A percentile compares a stretch with the other conserved stretches of the same genome.
phyloP scores from a whole-genome alignment of 64 coral and sea anemone genomes.

The Hydrozoanthus tunicans region DNA sequence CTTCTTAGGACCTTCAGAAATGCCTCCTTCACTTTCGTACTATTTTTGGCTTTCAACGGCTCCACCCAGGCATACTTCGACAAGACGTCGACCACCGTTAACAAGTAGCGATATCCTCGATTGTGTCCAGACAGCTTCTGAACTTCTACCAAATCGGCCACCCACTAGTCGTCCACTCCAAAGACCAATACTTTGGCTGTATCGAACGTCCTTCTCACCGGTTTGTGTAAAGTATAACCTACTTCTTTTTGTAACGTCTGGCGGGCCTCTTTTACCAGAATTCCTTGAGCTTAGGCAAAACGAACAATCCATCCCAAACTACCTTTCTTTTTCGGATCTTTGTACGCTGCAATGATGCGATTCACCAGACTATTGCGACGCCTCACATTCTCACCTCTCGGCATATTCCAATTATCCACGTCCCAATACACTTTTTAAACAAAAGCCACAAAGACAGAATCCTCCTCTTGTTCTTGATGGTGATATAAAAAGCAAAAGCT shows the following conservation, averaged over 20 bases:
- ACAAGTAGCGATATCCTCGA: constrained; percentile 36
- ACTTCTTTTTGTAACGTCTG: neutral
- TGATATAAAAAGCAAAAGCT: constrained; percentile 40
- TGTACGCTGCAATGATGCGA: constrained; percentile 30
- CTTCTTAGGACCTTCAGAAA: too few relatives aligned
- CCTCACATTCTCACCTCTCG: constrained; percentile 12
- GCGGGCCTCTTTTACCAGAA: neutral
- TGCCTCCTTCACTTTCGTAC: too few relatives aligned
- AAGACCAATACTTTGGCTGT: neutral
- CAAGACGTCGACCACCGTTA: neutral
- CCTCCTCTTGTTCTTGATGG: constrained; percentile 41
- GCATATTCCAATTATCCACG: constrained; percentile 27
- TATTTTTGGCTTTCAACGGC: too few relatives aligned
- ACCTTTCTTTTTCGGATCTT: too few relatives aligned
- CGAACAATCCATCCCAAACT: neutral
- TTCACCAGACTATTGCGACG: constrained; percentile 10
- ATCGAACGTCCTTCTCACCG: constrained; percentile 32
- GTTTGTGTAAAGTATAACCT: too few relatives aligned
- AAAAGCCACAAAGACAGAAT: constrained; percentile 36
- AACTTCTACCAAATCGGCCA: neutral
- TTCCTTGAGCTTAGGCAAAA: neutral
- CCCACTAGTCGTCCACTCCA: too few relatives aligned
- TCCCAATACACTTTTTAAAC: constrained; percentile 40
- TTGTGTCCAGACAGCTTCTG: constrained; percentile 3
- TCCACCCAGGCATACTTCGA: too few relatives aligned